Evolutionary conservation across 2,797 vertebrate genomes (phyloP).

Genomic region (Microctenopoma stevenorrisi): DNA sequence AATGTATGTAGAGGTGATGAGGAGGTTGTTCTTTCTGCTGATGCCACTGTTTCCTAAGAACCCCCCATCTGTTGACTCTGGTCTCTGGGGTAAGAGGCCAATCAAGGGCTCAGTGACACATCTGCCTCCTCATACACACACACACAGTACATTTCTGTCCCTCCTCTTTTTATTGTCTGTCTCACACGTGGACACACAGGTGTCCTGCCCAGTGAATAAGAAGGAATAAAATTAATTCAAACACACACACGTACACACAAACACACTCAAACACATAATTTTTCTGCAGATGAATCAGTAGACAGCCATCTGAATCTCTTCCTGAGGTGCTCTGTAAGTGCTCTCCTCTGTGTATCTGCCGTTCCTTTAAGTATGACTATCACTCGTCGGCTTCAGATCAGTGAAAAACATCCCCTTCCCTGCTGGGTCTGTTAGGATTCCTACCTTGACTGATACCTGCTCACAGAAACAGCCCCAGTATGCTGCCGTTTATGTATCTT

Average conservation of each 20-base stretch:
- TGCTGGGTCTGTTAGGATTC: constrained; percentile 57
- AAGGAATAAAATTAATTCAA: constrained; percentile 41
- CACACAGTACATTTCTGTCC: constrained; percentile 4
- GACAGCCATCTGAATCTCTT: constrained; percentile 53
- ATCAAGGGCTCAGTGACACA: constrained; percentile 76
- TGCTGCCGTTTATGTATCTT: constrained; percentile 45
- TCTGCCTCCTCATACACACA: constrained; percentile 67
- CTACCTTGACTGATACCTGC: constrained; percentile 63
- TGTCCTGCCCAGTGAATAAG: constrained; percentile 49
- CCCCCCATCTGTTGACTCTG: constrained; percentile 82
- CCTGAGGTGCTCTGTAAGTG: constrained; percentile 49
- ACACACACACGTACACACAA: constrained; percentile 26
- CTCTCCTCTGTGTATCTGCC: constrained; percentile 57
- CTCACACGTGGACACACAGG: constrained; percentile 21
- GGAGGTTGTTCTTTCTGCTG: constrained; percentile 76
- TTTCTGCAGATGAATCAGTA: constrained; percentile 35
- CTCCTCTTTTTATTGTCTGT: constrained; percentile 5
- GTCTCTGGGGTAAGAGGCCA: constrained; percentile 79
- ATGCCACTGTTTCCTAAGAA: constrained; percentile 75
- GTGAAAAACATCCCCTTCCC: constrained; percentile 59
- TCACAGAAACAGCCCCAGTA: constrained; percentile 40
- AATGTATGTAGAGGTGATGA: constrained; percentile 65
- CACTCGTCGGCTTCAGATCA: constrained; percentile 56
- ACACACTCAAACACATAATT: constrained; percentile 36
- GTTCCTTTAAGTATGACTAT: constrained; percentile 57